A percentile compares a stretch with the other conserved stretches of the same genome.
These are phyloP conservation scores for Chloromyia formosa DNA, from an alignment of 2,888 invertebrate genomes.

Conservation along the genomic window DNA sequence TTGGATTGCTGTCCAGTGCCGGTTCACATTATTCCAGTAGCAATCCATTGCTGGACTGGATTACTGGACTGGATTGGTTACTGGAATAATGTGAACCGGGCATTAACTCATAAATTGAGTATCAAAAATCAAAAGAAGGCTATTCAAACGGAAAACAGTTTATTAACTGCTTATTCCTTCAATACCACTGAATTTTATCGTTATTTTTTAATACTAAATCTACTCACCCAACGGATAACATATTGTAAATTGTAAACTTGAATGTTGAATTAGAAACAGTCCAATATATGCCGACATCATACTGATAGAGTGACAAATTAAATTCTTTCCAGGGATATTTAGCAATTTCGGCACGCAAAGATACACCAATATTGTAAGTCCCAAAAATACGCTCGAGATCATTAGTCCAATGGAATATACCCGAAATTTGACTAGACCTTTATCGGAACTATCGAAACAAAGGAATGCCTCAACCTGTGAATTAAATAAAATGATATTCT, in stretches of 20 bases:
- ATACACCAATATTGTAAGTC: conserved; percentile 74
- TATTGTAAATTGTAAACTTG: conserved; percentile 60
- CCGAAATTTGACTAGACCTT: conserved; percentile 58
- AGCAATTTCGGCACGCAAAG: conserved; percentile 71
- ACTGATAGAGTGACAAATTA: conserved; percentile 75
- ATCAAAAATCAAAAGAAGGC: no score
- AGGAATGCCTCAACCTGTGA: conserved; percentile 56
- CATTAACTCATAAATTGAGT: no score
- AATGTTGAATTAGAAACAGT: conserved; percentile 69
- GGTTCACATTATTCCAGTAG: no score
- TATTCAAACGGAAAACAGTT: no score
- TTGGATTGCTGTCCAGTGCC: no score
- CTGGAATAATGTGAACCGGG: no score
- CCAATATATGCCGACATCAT: conserved; percentile 73
- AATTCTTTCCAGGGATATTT: conserved; percentile 78
- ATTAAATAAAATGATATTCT: conserved; percentile 52
- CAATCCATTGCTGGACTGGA: no score
- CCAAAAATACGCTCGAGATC: conserved; percentile 73
- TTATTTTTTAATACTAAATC: no score
- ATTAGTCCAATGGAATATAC: conserved; percentile 64
- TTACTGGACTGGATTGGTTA: no score
- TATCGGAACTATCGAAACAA: conserved; percentile 60
- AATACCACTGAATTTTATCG: no score
- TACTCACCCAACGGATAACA: conserved; percentile 68
- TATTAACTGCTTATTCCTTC: no score